Base-by-base conservation (phyloP, 2,888 invertebrate genomes). In the Alviniconcha strummeri region DNA sequence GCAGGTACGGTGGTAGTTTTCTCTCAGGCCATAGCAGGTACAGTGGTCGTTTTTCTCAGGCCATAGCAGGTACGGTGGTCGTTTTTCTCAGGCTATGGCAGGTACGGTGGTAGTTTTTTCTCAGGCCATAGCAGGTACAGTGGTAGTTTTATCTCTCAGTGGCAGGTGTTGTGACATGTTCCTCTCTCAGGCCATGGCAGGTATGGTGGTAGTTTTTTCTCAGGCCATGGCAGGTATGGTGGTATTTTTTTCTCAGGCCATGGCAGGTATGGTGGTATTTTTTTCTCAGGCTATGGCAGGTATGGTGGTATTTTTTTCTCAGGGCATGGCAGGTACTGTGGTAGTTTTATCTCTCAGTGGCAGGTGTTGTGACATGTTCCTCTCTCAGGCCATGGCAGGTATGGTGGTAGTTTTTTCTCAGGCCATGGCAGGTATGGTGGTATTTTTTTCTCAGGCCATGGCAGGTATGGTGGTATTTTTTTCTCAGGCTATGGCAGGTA, bases 221-320 rank as follows among this genome's bases (percentile, higher is more conserved):
- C 94, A 94, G 85, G 94, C 94, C 11, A 94, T 94, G 94, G 94
- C 94, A 85, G 95, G 94, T 91, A 83, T 52, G 94, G 94, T 13
- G 94, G 94, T 91, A 95, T 95, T 88, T n/a, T n/a, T n/a, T n/a
- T n/a, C 94, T 2, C 93, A 94, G 85, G 94, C 94, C 11, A 94
- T 94, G 94, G 94, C 94, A 85, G 95, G 93, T 91, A 83, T 74
- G 87, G 84, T n/a, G 94, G 94, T 13, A 94, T 94, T 91, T 95
- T 95, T 92, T 94, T 94, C 94, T 2, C 93, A 94, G 85, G 94
- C 94, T 11, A 94, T 94, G 94, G 94, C 94, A 85, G 95, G 54
- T 55, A 5, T 54, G n/a, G n/a, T 81, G 5, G 8, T 4, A 11
- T 52, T 52, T 56, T 5, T 36, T 3, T 36, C 36, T 36, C 36